Percentiles rank a stretch among this genome's conserved stretches.
phyloP scores from a whole-genome alignment of 2,888 invertebrate genomes.

The Clepsis dumicolana region DNA sequence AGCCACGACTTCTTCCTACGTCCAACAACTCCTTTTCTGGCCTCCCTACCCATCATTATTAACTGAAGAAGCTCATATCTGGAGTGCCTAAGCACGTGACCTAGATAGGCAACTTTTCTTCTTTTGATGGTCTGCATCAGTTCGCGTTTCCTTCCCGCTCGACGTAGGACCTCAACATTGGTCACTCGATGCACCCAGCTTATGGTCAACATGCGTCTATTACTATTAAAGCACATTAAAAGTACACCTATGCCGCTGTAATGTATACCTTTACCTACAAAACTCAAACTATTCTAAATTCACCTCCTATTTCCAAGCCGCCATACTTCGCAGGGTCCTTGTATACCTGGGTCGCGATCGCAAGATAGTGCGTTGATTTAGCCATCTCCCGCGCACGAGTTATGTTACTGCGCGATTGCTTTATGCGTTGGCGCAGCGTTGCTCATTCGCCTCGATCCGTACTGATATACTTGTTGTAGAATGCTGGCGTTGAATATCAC shows the following conservation, averaged over 20 bases:
- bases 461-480: conserved; percentile 27
- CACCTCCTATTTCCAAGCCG: not conserved
- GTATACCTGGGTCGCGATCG: conserved; percentile 64
- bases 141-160: no score
- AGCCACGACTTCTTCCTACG: no score
- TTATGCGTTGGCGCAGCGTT: conserved; percentile 58
- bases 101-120: no score
- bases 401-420: conserved; percentile 68
- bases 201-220: no score
- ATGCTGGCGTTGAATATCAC: conserved; percentile 21
- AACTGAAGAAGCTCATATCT: no score
- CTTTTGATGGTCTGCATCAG: no score
- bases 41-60: no score
- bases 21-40: no score
- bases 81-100: no score
- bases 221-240: not conserved
- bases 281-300: not conserved
- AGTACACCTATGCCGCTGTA: not conserved
- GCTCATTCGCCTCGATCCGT: conserved; percentile 15
- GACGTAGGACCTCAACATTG: no score
- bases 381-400: conserved; percentile 71
- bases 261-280: not conserved
- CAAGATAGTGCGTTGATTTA: conserved; percentile 79
- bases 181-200: no score
- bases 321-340: conserved; percentile 26